A percentile compares a stretch with the other conserved stretches of the same genome.
Evolutionary conservation across 92 coral and sea anemone species (phyloP).

Genomic region (Parazoanthus darwini): DNA sequence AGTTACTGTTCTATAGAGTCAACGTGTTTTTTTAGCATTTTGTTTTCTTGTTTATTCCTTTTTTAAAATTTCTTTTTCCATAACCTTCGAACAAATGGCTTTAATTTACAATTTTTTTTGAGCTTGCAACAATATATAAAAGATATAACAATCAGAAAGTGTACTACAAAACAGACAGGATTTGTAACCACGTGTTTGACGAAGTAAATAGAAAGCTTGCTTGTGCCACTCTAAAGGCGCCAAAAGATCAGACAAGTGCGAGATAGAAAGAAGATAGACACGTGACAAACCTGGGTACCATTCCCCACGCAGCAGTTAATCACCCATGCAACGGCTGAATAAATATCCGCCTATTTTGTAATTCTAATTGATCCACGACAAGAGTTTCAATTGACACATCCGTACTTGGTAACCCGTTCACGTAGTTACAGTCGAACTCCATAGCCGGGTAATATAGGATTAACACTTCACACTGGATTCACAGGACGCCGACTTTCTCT

Average conservation of each 20-base stretch:
- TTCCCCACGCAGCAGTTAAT: conserved; percentile 14
- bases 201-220: too few species aligned
- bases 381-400: conserved; percentile 23
- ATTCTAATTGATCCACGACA: conserved; percentile 5
- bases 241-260: background rate
- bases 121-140: too few species aligned
- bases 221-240: too few species aligned
- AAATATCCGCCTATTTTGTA: conserved; percentile 29
- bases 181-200: too few species aligned
- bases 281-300: background rate
- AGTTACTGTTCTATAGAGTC: too few species aligned
- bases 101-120: too few species aligned
- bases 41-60: too few species aligned
- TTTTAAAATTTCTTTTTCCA: too few species aligned
- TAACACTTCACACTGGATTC: background rate
- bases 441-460: background rate
- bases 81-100: too few species aligned
- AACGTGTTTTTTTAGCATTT: too few species aligned
- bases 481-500: background rate
- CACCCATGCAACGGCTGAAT: conserved; percentile 32
- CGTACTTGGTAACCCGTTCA: conserved; percentile 11
- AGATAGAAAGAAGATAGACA: background rate
- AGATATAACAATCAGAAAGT: too few species aligned
- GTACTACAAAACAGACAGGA: too few species aligned
- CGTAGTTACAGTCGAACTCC: background rate